Percentiles rank a stretch among this genome's conserved stretches.
Evolutionary conservation across 2,113 vertebrate genomes (phyloP).

Genomic region (Thomomys bottae): DNA sequence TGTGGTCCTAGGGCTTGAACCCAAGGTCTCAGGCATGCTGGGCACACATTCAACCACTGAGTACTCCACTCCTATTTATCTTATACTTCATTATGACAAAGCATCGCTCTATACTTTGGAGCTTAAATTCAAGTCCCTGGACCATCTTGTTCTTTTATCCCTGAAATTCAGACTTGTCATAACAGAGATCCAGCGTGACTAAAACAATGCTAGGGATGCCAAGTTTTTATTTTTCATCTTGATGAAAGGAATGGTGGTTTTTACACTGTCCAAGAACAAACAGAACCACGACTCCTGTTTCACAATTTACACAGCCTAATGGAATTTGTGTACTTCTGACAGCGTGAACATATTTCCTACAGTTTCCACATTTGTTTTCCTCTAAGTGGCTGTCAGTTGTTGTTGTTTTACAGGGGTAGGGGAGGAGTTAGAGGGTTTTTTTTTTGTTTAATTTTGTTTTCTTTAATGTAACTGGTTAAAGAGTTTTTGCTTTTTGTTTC

Average conservation of each 20-base stretch:
- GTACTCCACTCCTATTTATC: neutral
- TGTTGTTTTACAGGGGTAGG: too few species aligned
- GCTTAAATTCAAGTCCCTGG: constrained; percentile 27
- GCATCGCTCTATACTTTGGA: neutral
- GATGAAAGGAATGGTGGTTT: constrained; percentile 35
- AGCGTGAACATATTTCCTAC: constrained; percentile 11
- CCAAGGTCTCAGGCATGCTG: neutral
- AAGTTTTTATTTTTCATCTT: constrained; percentile 49
- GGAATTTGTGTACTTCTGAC: neutral
- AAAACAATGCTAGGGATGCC: neutral
- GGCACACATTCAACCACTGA: neutral
- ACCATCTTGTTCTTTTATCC: constrained; percentile 22
- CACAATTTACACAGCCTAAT: constrained; percentile 28
- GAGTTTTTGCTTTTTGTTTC: too few species aligned
- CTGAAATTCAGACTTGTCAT: constrained; percentile 20
- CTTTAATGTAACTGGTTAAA: neutral
- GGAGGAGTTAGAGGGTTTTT: too few species aligned
- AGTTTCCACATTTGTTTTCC: constrained; percentile 28
- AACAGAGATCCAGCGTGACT: neutral
- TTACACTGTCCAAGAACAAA: constrained; percentile 36
- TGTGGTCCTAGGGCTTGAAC: neutral
- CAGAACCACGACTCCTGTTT: constrained; percentile 19
- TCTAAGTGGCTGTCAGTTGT: neutral
- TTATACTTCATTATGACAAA: neutral
- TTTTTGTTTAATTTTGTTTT: neutral